These are phyloP conservation scores for Hoplostethus mediterraneus DNA, from an alignment of 2,797 vertebrate species.

Conservation along the genomic window DNA sequence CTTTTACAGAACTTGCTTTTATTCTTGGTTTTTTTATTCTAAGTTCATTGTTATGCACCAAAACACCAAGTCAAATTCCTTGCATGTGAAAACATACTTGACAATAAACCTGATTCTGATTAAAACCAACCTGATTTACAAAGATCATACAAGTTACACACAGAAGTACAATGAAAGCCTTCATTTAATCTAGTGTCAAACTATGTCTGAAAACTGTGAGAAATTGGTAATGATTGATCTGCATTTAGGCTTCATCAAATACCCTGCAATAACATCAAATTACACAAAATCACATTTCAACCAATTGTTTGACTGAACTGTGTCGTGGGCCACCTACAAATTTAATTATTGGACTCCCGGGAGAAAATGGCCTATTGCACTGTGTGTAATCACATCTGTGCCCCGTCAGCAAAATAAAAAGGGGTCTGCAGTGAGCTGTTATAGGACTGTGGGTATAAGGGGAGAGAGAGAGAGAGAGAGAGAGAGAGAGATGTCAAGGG, in stretches of 20 bases:
- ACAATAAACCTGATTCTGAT: too few relatives aligned
- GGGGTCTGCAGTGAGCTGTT: constrained; percentile 42
- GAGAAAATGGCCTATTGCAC: constrained; percentile 58
- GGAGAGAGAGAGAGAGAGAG: constrained; percentile 14
- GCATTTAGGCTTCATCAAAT: constrained; percentile 50
- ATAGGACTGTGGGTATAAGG: constrained; percentile 29
- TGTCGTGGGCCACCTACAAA: constrained; percentile 43
- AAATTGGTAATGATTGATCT: constrained; percentile 54
- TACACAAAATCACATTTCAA: constrained; percentile 57
- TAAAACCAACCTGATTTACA: not conserved
- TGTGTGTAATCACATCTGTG: constrained; percentile 63
- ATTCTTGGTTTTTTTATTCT: too few relatives aligned
- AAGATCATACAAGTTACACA: not conserved
- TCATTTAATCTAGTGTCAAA: constrained; percentile 14
- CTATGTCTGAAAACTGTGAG: constrained; percentile 25
- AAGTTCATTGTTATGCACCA: too few relatives aligned
- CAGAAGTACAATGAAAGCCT: not conserved
- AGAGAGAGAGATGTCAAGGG: constrained; percentile 73
- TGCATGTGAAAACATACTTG: too few relatives aligned
- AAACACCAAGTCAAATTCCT: too few relatives aligned
- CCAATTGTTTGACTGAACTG: constrained; percentile 56
- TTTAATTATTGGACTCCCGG: constrained; percentile 62
- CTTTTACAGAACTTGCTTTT: too few relatives aligned
- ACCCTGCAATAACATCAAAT: constrained; percentile 59
- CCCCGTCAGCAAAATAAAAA: constrained; percentile 71